Base-by-base conservation (phyloP, 2,888 invertebrate species). In the Drosophila imparisetae region DNA sequence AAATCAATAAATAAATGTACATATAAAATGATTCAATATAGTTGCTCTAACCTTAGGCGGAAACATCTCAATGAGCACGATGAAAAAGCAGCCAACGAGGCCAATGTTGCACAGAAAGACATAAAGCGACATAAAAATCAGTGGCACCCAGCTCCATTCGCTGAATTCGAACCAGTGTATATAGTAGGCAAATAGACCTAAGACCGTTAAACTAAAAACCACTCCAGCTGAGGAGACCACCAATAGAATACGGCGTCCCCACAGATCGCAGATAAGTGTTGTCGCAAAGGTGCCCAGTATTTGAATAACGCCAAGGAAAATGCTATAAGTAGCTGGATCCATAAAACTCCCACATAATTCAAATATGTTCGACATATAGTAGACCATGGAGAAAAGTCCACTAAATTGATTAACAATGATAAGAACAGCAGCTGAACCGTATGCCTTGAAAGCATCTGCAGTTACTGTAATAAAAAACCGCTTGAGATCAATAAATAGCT, bases 281-380 rank as follows among this genome's bases (percentile, higher is more conserved):
- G 92, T 90, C 6, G 78, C 75, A 54, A 80, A 91, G 0, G 90
- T 87, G 24, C 92, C 93, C 11, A 89, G 11, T 8, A 92, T 90
- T 78, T 92, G 92, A 0, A 92, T 85, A 0, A 72, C 70, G 5
- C 93, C 93, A 52, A 91, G 82, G 34, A 92, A 82, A 30, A 92
- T 93, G 1, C 92, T 90, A 21, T 90, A 89, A 4, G 85, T 85
- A 48, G 92, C 89, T 0, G 92, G 91, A 58, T 91, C 81, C 72
- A 93, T 78, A 6, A 75, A 78, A 4, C 91, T 89, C 2, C 90
- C 88, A 7, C 91, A 83, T 21, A 77, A 58, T 2, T 82, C 75
- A 36, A 93, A 93, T 34, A 93, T 92, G 18, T 84, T 81, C 15
- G 92, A 90, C 80, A 92, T 91, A 60, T 93, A 93, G 63, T 90